Conservation (phyloP, 2,113 vertebrate genomes). For the Saguinus midas region DNA sequence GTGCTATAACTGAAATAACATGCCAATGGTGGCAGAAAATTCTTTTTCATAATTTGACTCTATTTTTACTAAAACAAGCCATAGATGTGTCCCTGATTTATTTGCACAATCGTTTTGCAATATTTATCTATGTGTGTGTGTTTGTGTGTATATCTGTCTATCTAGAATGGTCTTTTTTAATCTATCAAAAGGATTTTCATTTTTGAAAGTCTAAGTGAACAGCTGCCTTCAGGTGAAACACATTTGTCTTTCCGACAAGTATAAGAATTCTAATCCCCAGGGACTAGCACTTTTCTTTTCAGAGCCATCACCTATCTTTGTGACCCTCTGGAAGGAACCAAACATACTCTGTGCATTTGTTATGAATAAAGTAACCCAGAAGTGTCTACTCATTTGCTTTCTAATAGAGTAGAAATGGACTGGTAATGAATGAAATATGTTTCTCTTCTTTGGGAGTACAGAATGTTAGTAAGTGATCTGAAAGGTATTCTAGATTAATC, state of each 20-base stretch:
- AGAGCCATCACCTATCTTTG: slow-evolving; percentile 70
- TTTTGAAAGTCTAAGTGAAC: slow-evolving; percentile 72
- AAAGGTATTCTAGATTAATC: background rate
- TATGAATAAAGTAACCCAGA: slow-evolving; percentile 64
- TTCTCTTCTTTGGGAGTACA: background rate
- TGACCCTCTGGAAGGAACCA: slow-evolving; percentile 59
- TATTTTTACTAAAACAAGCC: background rate
- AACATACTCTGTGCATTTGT: slow-evolving; percentile 14
- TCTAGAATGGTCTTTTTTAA: slow-evolving; percentile 27
- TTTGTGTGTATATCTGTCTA: background rate
- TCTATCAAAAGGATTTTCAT: slow-evolving; percentile 68
- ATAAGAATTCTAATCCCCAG: slow-evolving; percentile 73
- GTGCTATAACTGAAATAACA: background rate
- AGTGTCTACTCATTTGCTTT: slow-evolving; percentile 41
- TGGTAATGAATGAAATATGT: background rate
- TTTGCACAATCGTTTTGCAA: background rate
- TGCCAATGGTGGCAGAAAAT: background rate
- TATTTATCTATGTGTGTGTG: background rate
- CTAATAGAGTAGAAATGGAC: background rate
- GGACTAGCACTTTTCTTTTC: slow-evolving; percentile 77
- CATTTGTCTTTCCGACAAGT: slow-evolving; percentile 82
- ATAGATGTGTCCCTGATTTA: background rate
- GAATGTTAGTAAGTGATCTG: background rate
- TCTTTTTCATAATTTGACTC: background rate
- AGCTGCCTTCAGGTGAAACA: slow-evolving; percentile 75